These are phyloP conservation scores for Drosophila bifasciata DNA, from an alignment of 1,140 invertebrate species.

Conservation along the genomic window DNA sequence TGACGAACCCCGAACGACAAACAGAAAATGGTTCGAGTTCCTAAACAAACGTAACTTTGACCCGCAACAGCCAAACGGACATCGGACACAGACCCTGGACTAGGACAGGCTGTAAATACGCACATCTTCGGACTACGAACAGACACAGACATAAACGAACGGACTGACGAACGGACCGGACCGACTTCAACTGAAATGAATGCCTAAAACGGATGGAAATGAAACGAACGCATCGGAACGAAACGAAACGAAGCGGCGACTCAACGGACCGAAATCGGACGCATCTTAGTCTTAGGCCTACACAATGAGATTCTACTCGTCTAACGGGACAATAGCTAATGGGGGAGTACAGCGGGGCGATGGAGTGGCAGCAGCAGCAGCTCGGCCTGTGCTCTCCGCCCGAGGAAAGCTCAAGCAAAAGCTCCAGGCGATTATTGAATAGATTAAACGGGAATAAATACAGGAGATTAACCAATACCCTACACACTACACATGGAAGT, in stretches of 20 bases:
- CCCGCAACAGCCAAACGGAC: slow-evolving; percentile 17
- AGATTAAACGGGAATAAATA: neutral
- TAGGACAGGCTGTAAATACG: slow-evolving; percentile 72
- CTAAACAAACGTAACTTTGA: slow-evolving; percentile 70
- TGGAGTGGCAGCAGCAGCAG: slow-evolving; percentile 4
- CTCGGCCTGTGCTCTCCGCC: neutral
- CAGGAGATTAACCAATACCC: neutral
- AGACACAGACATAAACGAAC: slow-evolving; percentile 29
- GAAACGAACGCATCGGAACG: neutral
- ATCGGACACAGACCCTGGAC: neutral
- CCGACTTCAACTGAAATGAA: neutral
- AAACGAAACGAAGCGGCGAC: slow-evolving; percentile 4
- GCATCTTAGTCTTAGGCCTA: slow-evolving; percentile 51
- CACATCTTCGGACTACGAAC: slow-evolving; percentile 52
- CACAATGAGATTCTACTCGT: slow-evolving; percentile 50
- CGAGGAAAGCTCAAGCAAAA: neutral
- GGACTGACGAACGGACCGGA: too few relatives aligned
- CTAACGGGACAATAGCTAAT: neutral
- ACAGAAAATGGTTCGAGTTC: slow-evolving; percentile 80
- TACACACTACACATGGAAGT: too few relatives aligned
- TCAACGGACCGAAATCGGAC: slow-evolving; percentile 27
- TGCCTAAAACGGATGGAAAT: too few relatives aligned
- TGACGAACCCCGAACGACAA: slow-evolving; percentile 37
- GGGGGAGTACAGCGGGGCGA: slow-evolving; percentile 3
- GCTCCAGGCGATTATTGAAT: slow-evolving; percentile 5